A percentile compares a stretch with the other conserved stretches of the same genome.
phyloP scores from a whole-genome alignment of 2,113 vertebrate genomes.

The Ptyas mucosa region DNA sequence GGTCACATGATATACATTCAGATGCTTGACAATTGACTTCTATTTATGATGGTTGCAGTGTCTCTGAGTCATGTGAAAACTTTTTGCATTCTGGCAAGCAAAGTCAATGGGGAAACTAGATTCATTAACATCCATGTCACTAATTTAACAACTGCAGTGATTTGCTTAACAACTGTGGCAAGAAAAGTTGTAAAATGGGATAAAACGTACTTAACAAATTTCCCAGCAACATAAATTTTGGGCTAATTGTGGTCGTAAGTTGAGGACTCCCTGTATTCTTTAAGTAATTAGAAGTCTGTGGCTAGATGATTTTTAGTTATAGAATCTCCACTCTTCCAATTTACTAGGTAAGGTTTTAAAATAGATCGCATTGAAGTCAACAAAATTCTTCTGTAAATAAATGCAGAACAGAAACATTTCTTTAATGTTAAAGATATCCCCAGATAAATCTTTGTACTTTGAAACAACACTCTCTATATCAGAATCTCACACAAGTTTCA shows the following conservation, averaged over 20 bases:
- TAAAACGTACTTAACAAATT: not conserved
- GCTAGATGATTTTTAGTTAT: not conserved
- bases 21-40: not conserved
- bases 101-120: not conserved
- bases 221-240: not conserved
- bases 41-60: not conserved
- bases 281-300: not conserved
- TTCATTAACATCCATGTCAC: not conserved
- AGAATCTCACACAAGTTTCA: not conserved
- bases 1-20: not conserved
- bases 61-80: not conserved
- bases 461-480: not conserved
- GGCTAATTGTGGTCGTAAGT: not conserved
- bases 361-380: not conserved
- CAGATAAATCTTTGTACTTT: not conserved
- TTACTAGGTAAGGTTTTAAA: not conserved
- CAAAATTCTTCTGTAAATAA: not conserved
- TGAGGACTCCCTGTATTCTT: not conserved
- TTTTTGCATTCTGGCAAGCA: not conserved
- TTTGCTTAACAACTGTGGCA: not conserved
- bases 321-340: not conserved
- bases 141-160: not conserved
- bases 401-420: not conserved
- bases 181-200: not conserved
- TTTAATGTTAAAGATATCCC: not conserved